These are phyloP conservation scores for Xenopus petersii DNA, from an alignment of 2,797 vertebrate genomes.

Conservation along the genomic window DNA sequence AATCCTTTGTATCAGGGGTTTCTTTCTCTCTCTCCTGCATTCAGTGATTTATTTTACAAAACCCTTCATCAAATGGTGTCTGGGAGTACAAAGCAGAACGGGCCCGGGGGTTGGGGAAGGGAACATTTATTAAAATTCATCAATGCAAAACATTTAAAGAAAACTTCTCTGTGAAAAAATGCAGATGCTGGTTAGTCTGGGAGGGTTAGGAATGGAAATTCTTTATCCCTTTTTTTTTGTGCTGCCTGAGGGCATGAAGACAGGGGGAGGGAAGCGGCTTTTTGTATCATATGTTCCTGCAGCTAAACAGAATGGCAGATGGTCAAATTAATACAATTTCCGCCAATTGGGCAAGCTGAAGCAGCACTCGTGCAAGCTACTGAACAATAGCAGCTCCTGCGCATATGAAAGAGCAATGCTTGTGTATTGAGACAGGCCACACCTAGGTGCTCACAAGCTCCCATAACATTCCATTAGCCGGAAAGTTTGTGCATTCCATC, in stretches of 20 bases:
- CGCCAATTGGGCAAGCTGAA: slow-evolving; percentile 63
- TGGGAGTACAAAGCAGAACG: background rate
- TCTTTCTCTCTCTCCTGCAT: no score
- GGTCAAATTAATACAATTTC: slow-evolving; percentile 74
- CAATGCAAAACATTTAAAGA: slow-evolving; percentile 24
- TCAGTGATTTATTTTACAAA: no score
- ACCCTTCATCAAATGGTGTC: background rate
- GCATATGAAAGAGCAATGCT: slow-evolving; percentile 28
- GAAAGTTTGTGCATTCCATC: slow-evolving; percentile 58
- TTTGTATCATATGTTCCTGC: slow-evolving; percentile 73
- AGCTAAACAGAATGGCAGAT: slow-evolving; percentile 76
- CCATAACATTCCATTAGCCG: slow-evolving; percentile 33
- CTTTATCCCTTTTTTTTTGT: slow-evolving; percentile 33
- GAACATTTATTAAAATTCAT: background rate
- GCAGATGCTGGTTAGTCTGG: slow-evolving; percentile 46
- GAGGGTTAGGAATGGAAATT: slow-evolving; percentile 48
- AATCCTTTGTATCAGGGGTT: no score
- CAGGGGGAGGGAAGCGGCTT: slow-evolving; percentile 39
- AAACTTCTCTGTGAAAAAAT: slow-evolving; percentile 48
- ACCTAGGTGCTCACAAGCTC: slow-evolving; percentile 37
- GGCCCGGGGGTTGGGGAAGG: background rate
- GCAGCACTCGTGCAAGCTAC: slow-evolving; percentile 42
- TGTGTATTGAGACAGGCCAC: slow-evolving; percentile 31
- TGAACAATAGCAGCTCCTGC: slow-evolving; percentile 19
- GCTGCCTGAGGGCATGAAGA: slow-evolving; percentile 1